Evolutionary conservation across 2,113 vertebrate species (phyloP).

Genomic region (Megaceryle torquata): DNA sequence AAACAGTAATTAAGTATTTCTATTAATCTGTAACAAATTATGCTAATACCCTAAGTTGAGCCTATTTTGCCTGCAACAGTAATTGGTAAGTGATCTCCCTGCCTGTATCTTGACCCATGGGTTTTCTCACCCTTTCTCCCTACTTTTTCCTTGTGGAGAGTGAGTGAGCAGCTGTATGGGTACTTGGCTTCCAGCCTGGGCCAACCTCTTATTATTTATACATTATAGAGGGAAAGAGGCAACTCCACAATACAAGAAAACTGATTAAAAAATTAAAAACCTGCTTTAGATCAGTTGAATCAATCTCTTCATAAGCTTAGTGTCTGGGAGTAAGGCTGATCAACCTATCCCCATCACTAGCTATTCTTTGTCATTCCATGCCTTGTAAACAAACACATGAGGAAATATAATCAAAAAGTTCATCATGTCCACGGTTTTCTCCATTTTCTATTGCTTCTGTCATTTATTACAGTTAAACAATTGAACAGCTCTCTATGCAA

Average conservation of each 20-base stretch:
- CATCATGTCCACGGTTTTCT: background rate
- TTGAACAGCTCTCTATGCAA: accelerated
- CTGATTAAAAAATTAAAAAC: background rate
- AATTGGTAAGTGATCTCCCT: background rate
- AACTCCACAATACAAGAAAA: background rate
- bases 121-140: background rate
- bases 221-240: background rate
- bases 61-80: background rate
- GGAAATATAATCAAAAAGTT: background rate
- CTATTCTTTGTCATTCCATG: no score
- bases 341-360: accelerated
- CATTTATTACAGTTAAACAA: background rate
- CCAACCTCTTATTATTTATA: background rate
- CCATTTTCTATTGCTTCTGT: background rate
- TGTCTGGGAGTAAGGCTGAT: background rate
- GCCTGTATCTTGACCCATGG: background rate
- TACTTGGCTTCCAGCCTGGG: background rate
- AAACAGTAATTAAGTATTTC: background rate
- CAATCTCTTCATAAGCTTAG: background rate
- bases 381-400: background rate
- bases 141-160: accelerated
- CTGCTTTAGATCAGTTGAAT: background rate
- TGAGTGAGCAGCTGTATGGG: background rate
- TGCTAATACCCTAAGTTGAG: background rate
- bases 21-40: background rate